Evolutionary conservation across 2,113 vertebrate species (phyloP).

Genomic region (Pachypanchax playfairii): DNA sequence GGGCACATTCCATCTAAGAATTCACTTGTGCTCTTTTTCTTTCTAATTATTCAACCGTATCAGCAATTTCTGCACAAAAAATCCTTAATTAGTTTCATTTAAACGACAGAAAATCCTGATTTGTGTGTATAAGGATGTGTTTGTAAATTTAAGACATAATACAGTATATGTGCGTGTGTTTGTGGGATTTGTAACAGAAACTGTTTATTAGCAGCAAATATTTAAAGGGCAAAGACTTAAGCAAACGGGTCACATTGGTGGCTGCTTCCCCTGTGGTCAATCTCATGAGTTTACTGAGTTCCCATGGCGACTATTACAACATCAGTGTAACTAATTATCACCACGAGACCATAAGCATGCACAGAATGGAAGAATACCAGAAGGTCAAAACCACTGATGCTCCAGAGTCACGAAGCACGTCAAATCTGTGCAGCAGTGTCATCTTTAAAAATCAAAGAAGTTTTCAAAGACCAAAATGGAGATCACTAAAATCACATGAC

Average conservation of each 20-base stretch:
- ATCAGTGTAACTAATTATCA: conserved; percentile 57
- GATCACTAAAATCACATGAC: neutral
- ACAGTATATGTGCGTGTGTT: neutral
- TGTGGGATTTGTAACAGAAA: conserved; percentile 5
- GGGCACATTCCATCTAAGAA: conserved; percentile 27
- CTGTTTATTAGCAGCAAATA: conserved; percentile 6
- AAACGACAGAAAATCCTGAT: conserved; percentile 12
- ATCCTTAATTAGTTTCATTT: conserved; percentile 26
- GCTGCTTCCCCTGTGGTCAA: conserved; percentile 38
- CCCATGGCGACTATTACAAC: conserved; percentile 43
- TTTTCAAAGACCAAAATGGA: neutral
- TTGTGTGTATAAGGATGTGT: conserved; percentile 2
- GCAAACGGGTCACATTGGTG: conserved; percentile 64
- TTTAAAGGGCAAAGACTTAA: conserved; percentile 34
- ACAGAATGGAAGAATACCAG: conserved; percentile 19
- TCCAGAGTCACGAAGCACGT: conserved; percentile 18
- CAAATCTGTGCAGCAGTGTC: conserved; percentile 9
- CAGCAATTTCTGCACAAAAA: conserved; percentile 31
- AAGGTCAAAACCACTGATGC: conserved; percentile 30
- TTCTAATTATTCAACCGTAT: conserved; percentile 51
- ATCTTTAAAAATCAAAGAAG: conserved; percentile 3
- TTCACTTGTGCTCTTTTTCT: conserved; percentile 22
- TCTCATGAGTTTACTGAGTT: conserved; percentile 43
- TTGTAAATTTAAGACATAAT: neutral
- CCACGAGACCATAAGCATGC: conserved; percentile 27